Evolutionary conservation across 2,888 invertebrate genomes (phyloP).

Genomic region (Horisme vitalbata): DNA sequence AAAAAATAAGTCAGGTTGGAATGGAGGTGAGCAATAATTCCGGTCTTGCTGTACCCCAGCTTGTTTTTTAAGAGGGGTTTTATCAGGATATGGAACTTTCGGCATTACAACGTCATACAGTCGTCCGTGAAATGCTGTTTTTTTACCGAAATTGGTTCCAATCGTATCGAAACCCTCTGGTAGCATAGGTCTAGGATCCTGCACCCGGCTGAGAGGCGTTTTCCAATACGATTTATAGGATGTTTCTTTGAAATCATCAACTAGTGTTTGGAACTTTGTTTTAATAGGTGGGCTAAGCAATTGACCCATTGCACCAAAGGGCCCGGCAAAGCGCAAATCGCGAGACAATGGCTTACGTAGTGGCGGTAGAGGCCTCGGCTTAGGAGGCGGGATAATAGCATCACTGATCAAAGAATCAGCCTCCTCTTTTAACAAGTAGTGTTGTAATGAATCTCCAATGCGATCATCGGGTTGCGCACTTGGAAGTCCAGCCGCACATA

Average conservation of each 20-base stretch:
- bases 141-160: slow-evolving; percentile 61
- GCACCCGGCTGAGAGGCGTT: slow-evolving; percentile 49
- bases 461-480: slow-evolving; percentile 55
- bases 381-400: slow-evolving; percentile 55
- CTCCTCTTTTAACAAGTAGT: slow-evolving; percentile 66
- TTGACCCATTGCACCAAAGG: slow-evolving; percentile 44
- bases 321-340: slow-evolving; percentile 57
- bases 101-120: slow-evolving; percentile 71
- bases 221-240: slow-evolving; percentile 67
- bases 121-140: slow-evolving; percentile 47
- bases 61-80: slow-evolving; percentile 48
- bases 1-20: slow-evolving; percentile 62
- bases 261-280: slow-evolving; percentile 63
- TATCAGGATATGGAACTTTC: slow-evolving; percentile 55
- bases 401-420: slow-evolving; percentile 65
- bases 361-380: slow-evolving; percentile 52
- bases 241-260: slow-evolving; percentile 64
- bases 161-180: slow-evolving; percentile 60
- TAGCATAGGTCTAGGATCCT: slow-evolving; percentile 64
- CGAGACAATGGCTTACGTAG: slow-evolving; percentile 51
- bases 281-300: slow-evolving; percentile 57
- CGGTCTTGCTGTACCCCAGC: slow-evolving; percentile 53
- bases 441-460: slow-evolving; percentile 52
- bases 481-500: slow-evolving; percentile 68
- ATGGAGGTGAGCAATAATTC: slow-evolving; percentile 68